Evolutionary conservation across 2,113 vertebrate genomes (phyloP), one percentile per base, ranked within the genome.

Genomic region (Brachypteracias leptosomus): DNA sequence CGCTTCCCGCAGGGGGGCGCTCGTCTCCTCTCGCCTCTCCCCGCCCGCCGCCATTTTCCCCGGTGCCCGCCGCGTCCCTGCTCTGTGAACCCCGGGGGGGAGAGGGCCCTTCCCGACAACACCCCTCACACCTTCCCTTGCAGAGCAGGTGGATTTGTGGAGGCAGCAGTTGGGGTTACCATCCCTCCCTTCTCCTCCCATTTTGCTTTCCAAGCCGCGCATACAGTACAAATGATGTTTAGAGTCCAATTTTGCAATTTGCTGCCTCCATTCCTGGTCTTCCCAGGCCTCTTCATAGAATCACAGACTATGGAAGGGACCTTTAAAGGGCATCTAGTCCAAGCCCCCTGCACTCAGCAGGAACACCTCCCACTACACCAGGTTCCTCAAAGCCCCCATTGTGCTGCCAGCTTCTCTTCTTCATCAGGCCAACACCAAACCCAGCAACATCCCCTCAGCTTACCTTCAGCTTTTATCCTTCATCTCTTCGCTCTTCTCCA

Each of bases 131-230:
- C 44, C 44, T n/a, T 33, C 33, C 22, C 10, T 13, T 18, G 10
- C 40, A 16, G 8, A 52, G n/a, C 65, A 19, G n/a, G 58, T 47
- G 66, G 58, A 8, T 42, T 24, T 24, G 2, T 7, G n/a, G 40
- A 46, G 31, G n/a, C 31, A 3, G 12, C 4, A 2, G 13, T 6
- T 72, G 46, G n/a, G 3, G 5, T 40, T 40, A 8, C 29, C 22
- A 1, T 10, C 11, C 15, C 9, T 42, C 47, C 47, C 13, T 7
- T 7, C 26, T 29, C 44, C 6, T 16, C 31, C 3, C 5, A 0
- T 19, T 51, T 20, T 1, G 1, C 26, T 71, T 58, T 52, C 28
- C 16, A 5, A 7, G 28, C 33, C 7, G 4, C 19, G 44, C 16
- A 6, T 4, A 7, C 20, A 16, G 42, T n/a, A n/a, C n/a, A n/a